phyloP scores from a whole-genome alignment of 1,140 invertebrate genomes.

The Sitodiplosis mosellana region DNA sequence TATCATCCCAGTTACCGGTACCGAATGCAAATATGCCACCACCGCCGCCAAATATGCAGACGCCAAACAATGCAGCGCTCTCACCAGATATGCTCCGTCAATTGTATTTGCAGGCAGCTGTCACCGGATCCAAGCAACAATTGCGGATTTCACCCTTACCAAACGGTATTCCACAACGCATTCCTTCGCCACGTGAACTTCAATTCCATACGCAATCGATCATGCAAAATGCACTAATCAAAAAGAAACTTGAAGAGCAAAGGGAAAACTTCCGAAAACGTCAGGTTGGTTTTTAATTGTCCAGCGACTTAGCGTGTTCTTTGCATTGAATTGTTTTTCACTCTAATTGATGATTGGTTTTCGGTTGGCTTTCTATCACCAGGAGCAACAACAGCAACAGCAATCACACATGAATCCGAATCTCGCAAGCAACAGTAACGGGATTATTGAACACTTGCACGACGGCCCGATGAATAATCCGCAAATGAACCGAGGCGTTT shows the following conservation, averaged over 20 bases:
- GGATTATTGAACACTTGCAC: slow-evolving; percentile 10
- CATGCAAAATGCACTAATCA: slow-evolving; percentile 63
- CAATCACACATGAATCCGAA: slow-evolving; percentile 11
- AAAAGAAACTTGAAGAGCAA: slow-evolving; percentile 72
- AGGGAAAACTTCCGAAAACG: slow-evolving; percentile 60
- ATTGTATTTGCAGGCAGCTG: slow-evolving; percentile 18
- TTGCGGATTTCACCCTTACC: slow-evolving; percentile 33
- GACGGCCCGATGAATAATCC: slow-evolving; percentile 17
- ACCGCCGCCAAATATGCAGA: background rate
- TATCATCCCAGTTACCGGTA: background rate
- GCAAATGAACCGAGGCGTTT: slow-evolving; percentile 18
- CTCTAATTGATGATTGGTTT: too few species aligned
- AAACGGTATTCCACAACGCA: slow-evolving; percentile 41
- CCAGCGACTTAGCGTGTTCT: too few species aligned
- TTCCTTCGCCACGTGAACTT: slow-evolving; percentile 66
- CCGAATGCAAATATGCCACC: background rate
- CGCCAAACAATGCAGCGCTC: slow-evolving; percentile 10
- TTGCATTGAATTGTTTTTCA: too few species aligned
- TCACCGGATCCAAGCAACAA: slow-evolving; percentile 12
- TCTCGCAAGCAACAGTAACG: slow-evolving; percentile 6
- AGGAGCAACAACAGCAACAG: slow-evolving; percentile 17
- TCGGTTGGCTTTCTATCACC: slow-evolving; percentile 5
- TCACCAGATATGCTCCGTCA: slow-evolving; percentile 6
- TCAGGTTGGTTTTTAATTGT: slow-evolving; percentile 38
- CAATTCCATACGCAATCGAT: slow-evolving; percentile 63